Evolutionary conservation across 2,113 vertebrate species (phyloP), one percentile per base, ranked within the genome.

Genomic region (Pionites leucogaster): DNA sequence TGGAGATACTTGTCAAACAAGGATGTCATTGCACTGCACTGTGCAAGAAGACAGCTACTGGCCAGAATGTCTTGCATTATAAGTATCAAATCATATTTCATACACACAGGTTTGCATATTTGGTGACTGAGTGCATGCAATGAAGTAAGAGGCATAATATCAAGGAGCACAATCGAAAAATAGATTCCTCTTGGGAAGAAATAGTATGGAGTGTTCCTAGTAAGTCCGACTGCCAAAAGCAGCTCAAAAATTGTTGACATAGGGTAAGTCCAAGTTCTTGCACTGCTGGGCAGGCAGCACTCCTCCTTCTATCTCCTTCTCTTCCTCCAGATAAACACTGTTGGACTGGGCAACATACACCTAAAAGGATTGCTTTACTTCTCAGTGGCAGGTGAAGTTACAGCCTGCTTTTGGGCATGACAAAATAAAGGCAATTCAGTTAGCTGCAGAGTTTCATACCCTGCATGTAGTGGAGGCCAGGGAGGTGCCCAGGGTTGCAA

Each of bases 101-200:
- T 52, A 33, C 14, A 23, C 55, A 78, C 11, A 53, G 39, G 24
- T 14, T 76, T 82, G 47, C 24, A 85, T 31, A 16, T 64, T 71
- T 67, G 53, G 31, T 11, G 4, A 31, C 35, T 62, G 35, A 92
- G 44, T 41, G 33, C 46, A 46, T 50, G 27, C 0, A 1, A 10
- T 47, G 50, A 94, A 92, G 18, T 41, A 77, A 82, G 47, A 71
- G 29, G 31, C 29, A 41, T 65, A 75, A n/a, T 50, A 81, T 35
- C 59, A 83, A 88, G 76, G 17, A 90, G 19, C n/a, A 39, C 0
- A 2, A 67, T 28, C 19, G 52, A 76, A 94, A 17, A 82, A 52
- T 18, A 88, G 46, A 65, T 70, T 96, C 11, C 52, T 70, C 80
- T 91, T 84, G 42, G 69, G 62, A 85, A 78, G 50, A 86, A 89